Evolutionary conservation across 2,797 vertebrate genomes (phyloP).

Genomic region (Ambastaia sidthimunki): DNA sequence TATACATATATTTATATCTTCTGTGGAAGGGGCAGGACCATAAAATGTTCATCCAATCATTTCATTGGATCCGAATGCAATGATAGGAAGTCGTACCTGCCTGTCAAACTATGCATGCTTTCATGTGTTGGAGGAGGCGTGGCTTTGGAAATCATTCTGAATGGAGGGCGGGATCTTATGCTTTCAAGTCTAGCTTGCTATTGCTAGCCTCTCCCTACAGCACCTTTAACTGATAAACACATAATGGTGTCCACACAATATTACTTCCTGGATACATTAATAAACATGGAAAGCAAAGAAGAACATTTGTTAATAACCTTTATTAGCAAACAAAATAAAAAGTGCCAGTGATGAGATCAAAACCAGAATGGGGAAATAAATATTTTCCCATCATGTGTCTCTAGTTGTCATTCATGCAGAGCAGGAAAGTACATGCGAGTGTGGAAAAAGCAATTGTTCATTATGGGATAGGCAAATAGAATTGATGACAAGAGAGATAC

Average conservation of each 20-base stretch:
- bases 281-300: not conserved
- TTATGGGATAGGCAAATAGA: constrained; percentile 75
- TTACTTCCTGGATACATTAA: not conserved
- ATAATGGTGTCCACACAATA: not conserved
- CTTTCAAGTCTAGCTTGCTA: no score
- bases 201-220: no score
- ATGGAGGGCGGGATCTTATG: no score
- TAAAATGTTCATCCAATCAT: no score
- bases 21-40: no score
- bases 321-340: not conserved
- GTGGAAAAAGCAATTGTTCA: constrained; percentile 65
- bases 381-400: not conserved
- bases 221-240: not conserved
- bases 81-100: no score
- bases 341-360: no score
- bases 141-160: no score
- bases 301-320: not conserved
- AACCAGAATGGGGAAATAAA: not conserved
- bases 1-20: no score
- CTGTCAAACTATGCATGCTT: no score
- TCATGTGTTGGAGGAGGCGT: no score
- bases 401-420: not conserved
- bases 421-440: not conserved
- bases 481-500: constrained; percentile 65
- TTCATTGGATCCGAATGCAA: no score